phyloP scores from a whole-genome alignment of 2,888 invertebrate species.

The Lycocerus yunnanus region DNA sequence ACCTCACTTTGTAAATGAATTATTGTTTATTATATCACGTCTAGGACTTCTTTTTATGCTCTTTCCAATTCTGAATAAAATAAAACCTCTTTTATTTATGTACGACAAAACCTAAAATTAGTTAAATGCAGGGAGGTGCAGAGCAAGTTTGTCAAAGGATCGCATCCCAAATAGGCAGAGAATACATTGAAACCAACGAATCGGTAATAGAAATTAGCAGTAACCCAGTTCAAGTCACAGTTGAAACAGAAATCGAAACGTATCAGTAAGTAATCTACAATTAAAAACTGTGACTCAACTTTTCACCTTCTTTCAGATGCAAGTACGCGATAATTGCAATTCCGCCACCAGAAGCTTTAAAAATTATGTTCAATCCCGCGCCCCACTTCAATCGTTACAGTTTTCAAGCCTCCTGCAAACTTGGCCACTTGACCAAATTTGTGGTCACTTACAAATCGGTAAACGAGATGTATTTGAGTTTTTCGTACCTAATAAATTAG shows the following conservation, averaged over 20 bases:
- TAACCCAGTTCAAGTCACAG: slow-evolving; percentile 23
- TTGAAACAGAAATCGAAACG: slow-evolving; percentile 30
- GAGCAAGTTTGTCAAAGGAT: slow-evolving; percentile 37
- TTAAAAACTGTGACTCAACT: not conserved
- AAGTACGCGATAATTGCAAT: slow-evolving; percentile 38
- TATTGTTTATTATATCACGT: too few species aligned
- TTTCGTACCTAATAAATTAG: not conserved
- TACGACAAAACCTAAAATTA: not conserved
- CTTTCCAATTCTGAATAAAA: too few species aligned
- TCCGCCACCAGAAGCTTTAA: slow-evolving; percentile 36
- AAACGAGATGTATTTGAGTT: slow-evolving; percentile 1
- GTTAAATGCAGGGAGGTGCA: slow-evolving; percentile 27
- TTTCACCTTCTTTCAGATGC: slow-evolving; percentile 34
- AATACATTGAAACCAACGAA: slow-evolving; percentile 29
- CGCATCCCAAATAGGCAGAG: slow-evolving; percentile 26
- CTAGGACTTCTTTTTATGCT: too few species aligned
- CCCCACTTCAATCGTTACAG: slow-evolving; percentile 25
- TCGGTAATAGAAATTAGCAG: slow-evolving; percentile 33
- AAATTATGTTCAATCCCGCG: slow-evolving; percentile 40
- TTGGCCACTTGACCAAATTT: slow-evolving; percentile 39
- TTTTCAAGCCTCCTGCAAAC: slow-evolving; percentile 23
- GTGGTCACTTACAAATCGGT: slow-evolving; percentile 41
- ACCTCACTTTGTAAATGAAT: too few species aligned
- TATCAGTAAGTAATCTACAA: slow-evolving; percentile 30
- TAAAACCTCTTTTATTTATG: not conserved